Base-by-base conservation (phyloP, 2,888 invertebrate species). In the Nymphalis c-album region DNA sequence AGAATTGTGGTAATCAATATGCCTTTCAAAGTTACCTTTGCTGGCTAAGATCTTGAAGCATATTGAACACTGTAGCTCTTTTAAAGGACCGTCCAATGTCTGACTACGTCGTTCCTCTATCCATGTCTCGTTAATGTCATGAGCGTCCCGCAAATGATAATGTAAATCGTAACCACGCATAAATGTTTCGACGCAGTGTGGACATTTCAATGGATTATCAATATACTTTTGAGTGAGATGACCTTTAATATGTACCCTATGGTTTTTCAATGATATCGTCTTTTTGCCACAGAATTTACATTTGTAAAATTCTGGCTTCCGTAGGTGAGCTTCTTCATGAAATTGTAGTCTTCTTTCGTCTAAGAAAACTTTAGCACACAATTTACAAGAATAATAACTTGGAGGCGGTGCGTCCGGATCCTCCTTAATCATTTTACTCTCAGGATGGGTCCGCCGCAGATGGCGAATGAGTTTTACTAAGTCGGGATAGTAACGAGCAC, bases 271-370 rank as follows among this genome's bases (percentile, higher is more conserved):
- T 0, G 93, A 92, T 22, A 86, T 84, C 0, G 85, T 85, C 59
- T 91, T 92, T 77, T 87, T 87, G 1, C 89, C 89, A 74, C 93
- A 93, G 75, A 93, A 90, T 73, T 90, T 91, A 77, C 93, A 93
- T 69, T 90, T 90, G 75, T 87, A 86, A 76, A 91, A 88, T 73
- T 85, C 84, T 0, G 88, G 91, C 67, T 91, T 92, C 47, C 91
- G 79, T 22, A 88, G 73, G 72, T 93, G 93, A 4, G 85, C 80
- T 64, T 87, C 87, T 72, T 89, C 86, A 75, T 93, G 93, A 17
- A 74, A 77, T 55, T 85, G 85, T 63, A 92, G 75, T 7, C 90
- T 76, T 1, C 83, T 77, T 68, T 88, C 87, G 68, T 90, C 87
- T 13, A 85, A 73, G 77, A 92, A 93, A 17, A 86, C 85, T 74